Evolutionary conservation across 2,113 vertebrate genomes (phyloP), one percentile per base, ranked within the genome.

Genomic region (Mormyrus lacerda): DNA sequence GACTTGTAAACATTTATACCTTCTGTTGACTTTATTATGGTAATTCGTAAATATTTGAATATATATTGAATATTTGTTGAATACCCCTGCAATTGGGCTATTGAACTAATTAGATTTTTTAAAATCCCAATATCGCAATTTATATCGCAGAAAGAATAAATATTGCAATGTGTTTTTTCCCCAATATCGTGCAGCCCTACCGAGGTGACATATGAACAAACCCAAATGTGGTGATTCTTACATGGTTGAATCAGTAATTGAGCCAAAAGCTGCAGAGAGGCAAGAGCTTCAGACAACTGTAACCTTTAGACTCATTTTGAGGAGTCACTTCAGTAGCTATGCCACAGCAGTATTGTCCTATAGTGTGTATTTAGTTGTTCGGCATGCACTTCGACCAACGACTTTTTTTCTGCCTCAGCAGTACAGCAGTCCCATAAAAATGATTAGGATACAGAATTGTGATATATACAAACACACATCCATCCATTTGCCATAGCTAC

Each of bases 291-390:
- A 89, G 45, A 58, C 10, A 50, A 10, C 3, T 84, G 51, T 51
- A 51, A 15, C 39, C 17, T 19, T 76, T 4, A 76, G 35, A 19
- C 73, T 13, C 39, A 76, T 53, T 85, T 2, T 39, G 4, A 44
- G 50, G 19, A 73, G 15, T 27, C 53, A 21, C n/a, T 69, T 50
- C 44, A 50, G n/a, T 39, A 15, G 24, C 27, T 87, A 9, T 11
- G n/a, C 24, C 89, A 42, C 6, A 39, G 89, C 44, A 17, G 27
- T 50, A 53, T 21, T n/a, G 51, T 21, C 53, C 27, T 39, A 89
- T n/a, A 90, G 11, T 79, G 86, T 87, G 27, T 53, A 47, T 73
- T n/a, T n/a, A 88, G 39, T 50, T 89, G 73, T 24, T 82, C 27
- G 9, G 50, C 17, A 13, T 21, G 48, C 48, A 89, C 21, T 47